Percentiles rank a stretch among this genome's conserved stretches.
phyloP scores from a whole-genome alignment of 2,888 invertebrate genomes.

The Aproaerema taeniolella region DNA sequence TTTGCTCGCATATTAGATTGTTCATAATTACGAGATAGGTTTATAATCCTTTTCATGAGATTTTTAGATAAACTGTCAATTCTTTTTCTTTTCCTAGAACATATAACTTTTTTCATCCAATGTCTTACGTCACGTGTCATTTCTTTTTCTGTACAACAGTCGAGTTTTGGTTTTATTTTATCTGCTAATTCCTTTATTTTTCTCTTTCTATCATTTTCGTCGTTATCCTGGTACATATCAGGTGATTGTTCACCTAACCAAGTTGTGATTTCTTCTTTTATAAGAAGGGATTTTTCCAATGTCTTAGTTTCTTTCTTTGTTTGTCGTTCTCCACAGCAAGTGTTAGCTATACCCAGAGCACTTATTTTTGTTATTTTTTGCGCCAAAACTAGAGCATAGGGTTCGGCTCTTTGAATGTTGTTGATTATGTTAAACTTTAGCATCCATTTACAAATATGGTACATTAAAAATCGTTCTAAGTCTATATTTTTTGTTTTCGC shows the following conservation, averaged over 20 bases:
- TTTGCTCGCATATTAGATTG: slow-evolving; percentile 7
- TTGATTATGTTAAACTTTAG: slow-evolving; percentile 34
- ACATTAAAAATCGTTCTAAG: slow-evolving; percentile 16
- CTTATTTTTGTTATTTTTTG: slow-evolving; percentile 26
- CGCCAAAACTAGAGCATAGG: slow-evolving; percentile 29
- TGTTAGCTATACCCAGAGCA: slow-evolving; percentile 29
- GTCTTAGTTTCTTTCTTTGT: slow-evolving; percentile 28
- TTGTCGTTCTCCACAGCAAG: slow-evolving; percentile 38
- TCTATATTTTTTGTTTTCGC: no score
- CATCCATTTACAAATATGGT: slow-evolving; percentile 38
- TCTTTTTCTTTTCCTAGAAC: slow-evolving; percentile 26
- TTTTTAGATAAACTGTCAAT: slow-evolving; percentile 28
- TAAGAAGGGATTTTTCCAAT: no score
- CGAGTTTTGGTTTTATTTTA: slow-evolving; percentile 27
- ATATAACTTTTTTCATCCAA: slow-evolving; percentile 35
- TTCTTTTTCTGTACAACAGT: slow-evolving; percentile 21
- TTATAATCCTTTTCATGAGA: slow-evolving; percentile 31
- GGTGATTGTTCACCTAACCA: slow-evolving; percentile 46
- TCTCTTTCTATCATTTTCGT: slow-evolving; percentile 24
- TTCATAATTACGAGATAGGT: slow-evolving; percentile 31
- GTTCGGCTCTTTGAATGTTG: slow-evolving; percentile 27
- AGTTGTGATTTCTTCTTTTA: slow-evolving; percentile 46
- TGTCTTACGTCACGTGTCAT: slow-evolving; percentile 31
- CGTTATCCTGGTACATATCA: slow-evolving; percentile 27
- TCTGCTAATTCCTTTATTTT: slow-evolving; percentile 36